Conservation (phyloP, 2,888 invertebrate species). For the Argyra leucocephala region DNA sequence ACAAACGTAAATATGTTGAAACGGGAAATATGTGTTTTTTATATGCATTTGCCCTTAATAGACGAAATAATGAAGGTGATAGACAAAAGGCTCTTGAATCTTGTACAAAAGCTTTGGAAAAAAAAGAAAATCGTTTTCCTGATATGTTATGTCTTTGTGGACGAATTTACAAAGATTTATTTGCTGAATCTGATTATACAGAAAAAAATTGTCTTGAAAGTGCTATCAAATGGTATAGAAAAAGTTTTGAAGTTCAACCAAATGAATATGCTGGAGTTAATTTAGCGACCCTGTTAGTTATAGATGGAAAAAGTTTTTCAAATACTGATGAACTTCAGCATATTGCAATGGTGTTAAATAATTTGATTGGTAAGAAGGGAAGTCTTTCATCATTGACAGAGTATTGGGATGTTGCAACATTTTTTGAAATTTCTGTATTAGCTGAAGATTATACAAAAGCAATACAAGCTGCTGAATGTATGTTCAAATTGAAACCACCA, state of each 20-base stretch:
- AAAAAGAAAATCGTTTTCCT: conserved; percentile 89
- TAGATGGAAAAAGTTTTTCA: conserved; percentile 90
- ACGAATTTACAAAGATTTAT: conserved; percentile 93
- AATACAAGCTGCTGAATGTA: conserved; percentile 89
- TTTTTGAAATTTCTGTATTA: conserved; percentile 94
- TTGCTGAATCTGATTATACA: conserved; percentile 87
- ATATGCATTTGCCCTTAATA: conserved; percentile 95
- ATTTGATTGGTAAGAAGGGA: conserved; percentile 95
- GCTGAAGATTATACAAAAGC: conserved; percentile 96
- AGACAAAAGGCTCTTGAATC: conserved; percentile 86
- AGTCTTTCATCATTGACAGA: conserved; percentile 84
- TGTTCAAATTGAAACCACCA: conserved; percentile 83
- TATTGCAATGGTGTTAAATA: conserved; percentile 91
- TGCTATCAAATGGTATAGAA: conserved; percentile 93
- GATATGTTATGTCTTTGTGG: conserved; percentile 97
- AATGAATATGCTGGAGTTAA: conserved; percentile 99
- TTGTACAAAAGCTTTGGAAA: conserved; percentile 81
- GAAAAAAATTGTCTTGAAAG: conserved; percentile 79
- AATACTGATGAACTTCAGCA: conserved; percentile 84
- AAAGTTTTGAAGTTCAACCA: conserved; percentile 95
- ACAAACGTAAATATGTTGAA: conserved; percentile 76
- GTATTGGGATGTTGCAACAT: conserved; percentile 99
- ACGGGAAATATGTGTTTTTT: conserved; percentile 84
- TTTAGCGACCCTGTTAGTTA: conserved; percentile 90
- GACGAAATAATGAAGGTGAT: conserved; percentile 88